phyloP scores from a whole-genome alignment of 2,113 vertebrate genomes.

The Ageneiosus marmoratus region DNA sequence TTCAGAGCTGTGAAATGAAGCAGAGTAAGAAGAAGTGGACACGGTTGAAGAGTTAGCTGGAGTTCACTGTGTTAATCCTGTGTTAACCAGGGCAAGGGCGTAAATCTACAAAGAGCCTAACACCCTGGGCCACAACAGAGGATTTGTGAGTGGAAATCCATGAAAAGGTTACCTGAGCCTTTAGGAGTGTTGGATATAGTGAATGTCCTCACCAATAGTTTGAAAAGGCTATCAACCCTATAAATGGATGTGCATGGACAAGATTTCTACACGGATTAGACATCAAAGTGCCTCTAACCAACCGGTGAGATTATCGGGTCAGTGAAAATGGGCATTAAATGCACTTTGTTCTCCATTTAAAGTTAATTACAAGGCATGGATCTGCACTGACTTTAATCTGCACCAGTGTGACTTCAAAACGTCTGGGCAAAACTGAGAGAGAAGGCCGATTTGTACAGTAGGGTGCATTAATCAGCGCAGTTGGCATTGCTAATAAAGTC shows the following conservation, averaged over 20 bases:
- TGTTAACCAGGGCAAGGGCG: constrained; percentile 49
- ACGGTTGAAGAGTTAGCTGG: constrained; percentile 41
- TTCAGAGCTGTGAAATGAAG: constrained; percentile 45
- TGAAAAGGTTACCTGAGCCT: constrained; percentile 17
- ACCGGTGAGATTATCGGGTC: neutral
- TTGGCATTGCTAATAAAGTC: neutral
- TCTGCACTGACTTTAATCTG: constrained; percentile 17
- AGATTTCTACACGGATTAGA: neutral
- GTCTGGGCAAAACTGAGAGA: neutral
- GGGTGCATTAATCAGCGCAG: neutral
- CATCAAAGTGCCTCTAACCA: constrained; percentile 6
- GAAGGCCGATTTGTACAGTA: neutral
- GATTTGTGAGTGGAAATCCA: constrained; percentile 30
- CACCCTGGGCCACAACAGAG: constrained; percentile 8
- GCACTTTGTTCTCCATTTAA: constrained; percentile 41
- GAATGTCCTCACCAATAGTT: neutral
- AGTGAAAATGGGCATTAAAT: constrained; percentile 29
- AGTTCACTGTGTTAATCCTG: constrained; percentile 59
- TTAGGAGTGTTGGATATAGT: constrained; percentile 22
- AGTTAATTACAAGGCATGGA: constrained; percentile 36
- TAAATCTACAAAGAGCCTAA: constrained; percentile 55
- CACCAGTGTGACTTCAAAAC: neutral
- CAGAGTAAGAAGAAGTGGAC: constrained; percentile 41
- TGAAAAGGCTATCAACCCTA: neutral
- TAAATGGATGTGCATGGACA: neutral